Evolutionary conservation across 1,140 invertebrate species (phyloP), one percentile per base, ranked within the genome.

Genomic region (Drosophila santomea): DNA sequence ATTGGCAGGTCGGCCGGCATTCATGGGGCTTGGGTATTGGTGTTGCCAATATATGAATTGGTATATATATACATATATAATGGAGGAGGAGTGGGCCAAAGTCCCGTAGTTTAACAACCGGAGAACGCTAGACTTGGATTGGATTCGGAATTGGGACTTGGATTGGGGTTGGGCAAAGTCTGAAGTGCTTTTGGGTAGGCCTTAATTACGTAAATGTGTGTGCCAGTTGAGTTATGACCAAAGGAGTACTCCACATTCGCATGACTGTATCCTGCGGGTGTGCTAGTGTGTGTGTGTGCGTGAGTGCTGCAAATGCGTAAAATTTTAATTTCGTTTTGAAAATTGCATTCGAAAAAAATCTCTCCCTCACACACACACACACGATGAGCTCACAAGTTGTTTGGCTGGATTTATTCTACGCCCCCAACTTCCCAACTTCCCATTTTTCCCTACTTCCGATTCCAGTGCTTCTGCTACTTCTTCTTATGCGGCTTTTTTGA

Each of bases 311-410:
- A 79, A 86, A 79, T 86, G 83, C 83, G 83, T 86, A 86, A 86
- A 86, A 86, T 86, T 86, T 86, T 86, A 86, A 86, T 86, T 86
- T 86, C 83, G 83, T 86, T 86, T 86, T 86, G 83, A 89, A 86
- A 89, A 76, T 86, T 88, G 79, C 62, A 73, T 74, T 88, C 71
- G 82, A 80, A 85, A 80, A 77, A 77, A 73, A 52, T 28, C 25
- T 52, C 17, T 43, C 61, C 47, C 44, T 47, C 25, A 28, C 57
- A 73, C 11, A 52, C n/a, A 35, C 38, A 69, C 52, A 60, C 25
- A 55, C 25, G 41, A 36, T 59, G 59, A 62, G 66, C 64, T 67
- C 64, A 68, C 67, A 83, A 84, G 80, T 85, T 85, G 83, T 82
- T 82, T 67, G 69, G 58, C 58, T 54, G 64, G 47, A 66, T 68